Base-by-base conservation (phyloP, 2,888 invertebrate species). In the Villa cingulata region DNA sequence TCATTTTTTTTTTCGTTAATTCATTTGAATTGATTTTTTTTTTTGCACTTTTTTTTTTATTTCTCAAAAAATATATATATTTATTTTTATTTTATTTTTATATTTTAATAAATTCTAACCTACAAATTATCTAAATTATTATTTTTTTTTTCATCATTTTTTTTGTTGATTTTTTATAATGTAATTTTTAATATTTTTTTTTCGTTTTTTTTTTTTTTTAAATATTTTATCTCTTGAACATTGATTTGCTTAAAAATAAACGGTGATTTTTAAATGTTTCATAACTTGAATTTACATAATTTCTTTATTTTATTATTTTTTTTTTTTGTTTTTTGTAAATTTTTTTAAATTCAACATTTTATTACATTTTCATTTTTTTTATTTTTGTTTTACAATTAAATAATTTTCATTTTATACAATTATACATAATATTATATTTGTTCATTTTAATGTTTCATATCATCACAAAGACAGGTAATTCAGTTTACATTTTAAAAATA, bases 51-150 rank as follows among this genome's bases (percentile, higher is more conserved):
- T 43, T 38, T 43, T 47, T 42, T 47, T 38, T 37, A 47, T 47
- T 32, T 47, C 47, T 42, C 42, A 47, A 47, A 47, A 47, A 42
- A 47, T 47, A 47, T 47, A 43, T 37, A 42, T 47, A 43, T 47
- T 47, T 47, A 38, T 47, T 47, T 42, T 23, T 38, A 19, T 19
- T n/a, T 18, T 14, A 47, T 43, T 43, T 47, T 47, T 39, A 19
- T 23, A 4, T 23, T 23, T 23, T 6, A 23, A 43, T 47, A 39
- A 38, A 42, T 29, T 47, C 38, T 47, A 45, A 34, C 45, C 45
- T 45, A 45, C 45, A 15, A 38, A 45, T 39, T 45, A 40, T 32
- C 40, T 45, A 45, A 37, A 17, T 45, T 39, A 18, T 39, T 29
- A 38, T 39, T 18, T 45, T 40, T 32, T 44, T 44, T 17, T 45